These are phyloP conservation scores for Palythoa grandis DNA, from an alignment of 92 coral and sea anemone genomes.

Conservation along the genomic window DNA sequence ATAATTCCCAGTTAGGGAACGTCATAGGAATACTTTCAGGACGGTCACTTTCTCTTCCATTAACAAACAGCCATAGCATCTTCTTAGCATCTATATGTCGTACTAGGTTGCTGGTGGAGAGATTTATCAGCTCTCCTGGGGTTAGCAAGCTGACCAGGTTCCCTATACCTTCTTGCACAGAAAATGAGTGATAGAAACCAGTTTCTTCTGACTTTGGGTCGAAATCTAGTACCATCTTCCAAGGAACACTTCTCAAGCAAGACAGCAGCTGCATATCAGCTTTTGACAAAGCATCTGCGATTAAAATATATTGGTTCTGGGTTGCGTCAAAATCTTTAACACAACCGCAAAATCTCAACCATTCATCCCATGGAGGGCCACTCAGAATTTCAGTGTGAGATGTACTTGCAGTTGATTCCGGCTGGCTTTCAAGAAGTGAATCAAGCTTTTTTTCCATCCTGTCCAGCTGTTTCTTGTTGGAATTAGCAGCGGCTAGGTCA, in stretches of 20 bases:
- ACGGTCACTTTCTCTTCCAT: constrained; percentile 77
- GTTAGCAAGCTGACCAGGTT: constrained; percentile 78
- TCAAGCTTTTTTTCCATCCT: constrained; percentile 45
- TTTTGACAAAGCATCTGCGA: constrained; percentile 68
- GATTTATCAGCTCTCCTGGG: constrained; percentile 68
- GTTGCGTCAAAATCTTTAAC: constrained; percentile 68
- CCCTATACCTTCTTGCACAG: constrained; percentile 56
- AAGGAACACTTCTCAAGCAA: constrained; percentile 71
- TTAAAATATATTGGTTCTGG: constrained; percentile 76
- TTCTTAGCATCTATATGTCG: constrained; percentile 78
- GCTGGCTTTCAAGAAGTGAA: constrained; percentile 1
- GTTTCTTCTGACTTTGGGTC: constrained; percentile 83
- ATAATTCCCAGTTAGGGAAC: constrained; percentile 75
- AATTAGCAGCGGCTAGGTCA: constrained; percentile 38
- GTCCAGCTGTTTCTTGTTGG: constrained; percentile 21
- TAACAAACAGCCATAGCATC: constrained; percentile 86
- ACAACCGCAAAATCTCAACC: constrained; percentile 70
- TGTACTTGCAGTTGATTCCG: neutral
- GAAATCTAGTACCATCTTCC: constrained; percentile 92
- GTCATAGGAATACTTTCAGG: constrained; percentile 53
- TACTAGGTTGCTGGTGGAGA: constrained; percentile 52
- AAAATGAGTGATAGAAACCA: constrained; percentile 73
- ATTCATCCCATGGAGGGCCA: constrained; percentile 73
- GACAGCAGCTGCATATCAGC: constrained; percentile 63
- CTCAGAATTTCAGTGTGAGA: constrained; percentile 44